phyloP scores from a whole-genome alignment of 64 coral and sea anemone species.

The Pocillopora damicornis region DNA sequence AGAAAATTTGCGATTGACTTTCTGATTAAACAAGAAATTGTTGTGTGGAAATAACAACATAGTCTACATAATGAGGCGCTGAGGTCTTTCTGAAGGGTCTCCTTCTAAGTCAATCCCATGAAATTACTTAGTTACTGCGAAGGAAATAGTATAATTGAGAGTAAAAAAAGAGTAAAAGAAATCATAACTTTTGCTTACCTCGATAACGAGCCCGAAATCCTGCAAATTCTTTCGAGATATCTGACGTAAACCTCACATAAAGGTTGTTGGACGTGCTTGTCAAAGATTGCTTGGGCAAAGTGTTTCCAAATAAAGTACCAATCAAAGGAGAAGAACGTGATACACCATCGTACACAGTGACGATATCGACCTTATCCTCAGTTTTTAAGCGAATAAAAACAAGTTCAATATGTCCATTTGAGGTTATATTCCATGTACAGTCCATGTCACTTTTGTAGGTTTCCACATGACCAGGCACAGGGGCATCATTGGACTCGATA shows the following conservation, averaged over 20 bases:
- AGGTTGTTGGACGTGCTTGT: not conserved
- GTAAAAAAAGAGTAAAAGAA: no score
- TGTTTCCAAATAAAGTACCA: not conserved
- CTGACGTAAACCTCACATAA: not conserved
- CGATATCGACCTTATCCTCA: not conserved
- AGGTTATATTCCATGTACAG: slow-evolving; percentile 6
- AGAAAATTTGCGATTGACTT: no score
- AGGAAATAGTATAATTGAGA: no score
- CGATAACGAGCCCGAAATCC: not conserved
- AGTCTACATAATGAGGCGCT: no score
- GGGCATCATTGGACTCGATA: not conserved
- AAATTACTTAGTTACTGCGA: no score
- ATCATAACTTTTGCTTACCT: not conserved
- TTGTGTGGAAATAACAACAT: no score
- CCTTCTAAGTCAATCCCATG: no score
- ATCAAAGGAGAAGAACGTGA: not conserved
- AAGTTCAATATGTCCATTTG: not conserved
- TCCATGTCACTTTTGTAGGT: not conserved
- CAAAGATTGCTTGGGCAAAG: not conserved
- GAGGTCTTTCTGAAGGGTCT: no score
- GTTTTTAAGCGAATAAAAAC: not conserved
- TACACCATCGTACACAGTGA: slow-evolving; percentile 19
- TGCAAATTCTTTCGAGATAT: not conserved
- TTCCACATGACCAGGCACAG: not conserved
- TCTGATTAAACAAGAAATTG: no score